Conservation (phyloP, 2,888 invertebrate genomes). For the Sarcophaga subvicina region DNA sequence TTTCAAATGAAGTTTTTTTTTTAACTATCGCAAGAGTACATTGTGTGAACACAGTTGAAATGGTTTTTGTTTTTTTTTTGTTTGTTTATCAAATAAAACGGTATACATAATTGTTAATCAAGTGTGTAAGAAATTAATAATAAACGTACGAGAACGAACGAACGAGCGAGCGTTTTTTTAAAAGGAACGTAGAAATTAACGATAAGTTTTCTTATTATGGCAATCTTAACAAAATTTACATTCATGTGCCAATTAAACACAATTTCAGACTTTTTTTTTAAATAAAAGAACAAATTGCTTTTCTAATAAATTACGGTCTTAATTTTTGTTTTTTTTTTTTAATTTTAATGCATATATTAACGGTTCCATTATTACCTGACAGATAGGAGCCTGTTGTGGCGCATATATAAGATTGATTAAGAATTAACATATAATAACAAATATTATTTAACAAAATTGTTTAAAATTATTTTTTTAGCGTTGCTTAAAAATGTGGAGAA, state of each 20-base stretch:
- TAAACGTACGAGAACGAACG: conserved; percentile 58
- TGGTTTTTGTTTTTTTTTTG: background rate
- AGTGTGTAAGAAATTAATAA: conserved; percentile 54
- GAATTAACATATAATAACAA: conserved; percentile 63
- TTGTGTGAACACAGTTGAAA: conserved; percentile 31
- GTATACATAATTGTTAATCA: conserved; percentile 25
- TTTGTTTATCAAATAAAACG: conserved; percentile 14
- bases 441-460: conserved; percentile 57
- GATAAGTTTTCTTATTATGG: conserved; percentile 39
- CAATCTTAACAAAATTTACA: conserved; percentile 59
- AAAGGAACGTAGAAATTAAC: conserved; percentile 47
- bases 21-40: conserved; percentile 30
- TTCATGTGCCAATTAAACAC: conserved; percentile 67
- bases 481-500: conserved; percentile 42
- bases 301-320: conserved; percentile 68
- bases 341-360: conserved; percentile 56
- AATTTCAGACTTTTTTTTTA: conserved; percentile 50
- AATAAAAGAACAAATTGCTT: conserved; percentile 53
- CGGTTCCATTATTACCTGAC: conserved; percentile 80
- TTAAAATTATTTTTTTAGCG: conserved; percentile 49
- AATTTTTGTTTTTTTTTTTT: conserved; percentile 32
- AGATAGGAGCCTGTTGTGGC: conserved; percentile 80
- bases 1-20: conserved; percentile 1
- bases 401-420: conserved; percentile 59
- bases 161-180: conserved; percentile 43